Conservation (phyloP, 2,888 invertebrate species). For the Prosapia bicincta region DNA sequence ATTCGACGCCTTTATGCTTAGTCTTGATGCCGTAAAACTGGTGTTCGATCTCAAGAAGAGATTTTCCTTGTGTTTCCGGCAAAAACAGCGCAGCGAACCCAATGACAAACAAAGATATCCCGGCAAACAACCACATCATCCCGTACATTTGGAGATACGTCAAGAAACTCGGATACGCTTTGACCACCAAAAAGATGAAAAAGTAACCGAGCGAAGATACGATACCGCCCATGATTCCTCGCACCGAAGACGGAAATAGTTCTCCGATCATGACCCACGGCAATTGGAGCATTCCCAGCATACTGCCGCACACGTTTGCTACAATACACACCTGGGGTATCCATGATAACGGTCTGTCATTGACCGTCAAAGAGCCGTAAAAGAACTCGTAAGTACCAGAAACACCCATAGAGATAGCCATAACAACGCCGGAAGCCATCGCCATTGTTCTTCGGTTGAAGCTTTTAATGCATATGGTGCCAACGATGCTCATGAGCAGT, state of each 20-base stretch:
- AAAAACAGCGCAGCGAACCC: constrained; percentile 58
- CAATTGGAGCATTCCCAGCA: constrained; percentile 69
- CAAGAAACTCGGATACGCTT: constrained; percentile 61
- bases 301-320: constrained; percentile 66
- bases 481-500: constrained; percentile 64
- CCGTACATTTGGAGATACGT: constrained; percentile 49
- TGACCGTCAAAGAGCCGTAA: constrained; percentile 38
- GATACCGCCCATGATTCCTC: constrained; percentile 66
- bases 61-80: constrained; percentile 68
- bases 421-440: constrained; percentile 60
- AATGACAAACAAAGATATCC: constrained; percentile 57
- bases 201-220: constrained; percentile 67
- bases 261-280: constrained; percentile 76
- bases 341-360: constrained; percentile 43
- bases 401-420: constrained; percentile 58
- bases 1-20: not conserved
- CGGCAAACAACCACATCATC: constrained; percentile 61
- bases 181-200: constrained; percentile 66
- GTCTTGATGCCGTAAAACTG: constrained; percentile 30
- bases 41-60: constrained; percentile 63
- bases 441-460: constrained; percentile 61
- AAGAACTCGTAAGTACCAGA: constrained; percentile 41
- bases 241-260: constrained; percentile 62
- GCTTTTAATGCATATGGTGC: constrained; percentile 62
- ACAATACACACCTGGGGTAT: constrained; percentile 59